phyloP scores from a whole-genome alignment of 2,888 invertebrate genomes.

The Stomorhina lunata region DNA sequence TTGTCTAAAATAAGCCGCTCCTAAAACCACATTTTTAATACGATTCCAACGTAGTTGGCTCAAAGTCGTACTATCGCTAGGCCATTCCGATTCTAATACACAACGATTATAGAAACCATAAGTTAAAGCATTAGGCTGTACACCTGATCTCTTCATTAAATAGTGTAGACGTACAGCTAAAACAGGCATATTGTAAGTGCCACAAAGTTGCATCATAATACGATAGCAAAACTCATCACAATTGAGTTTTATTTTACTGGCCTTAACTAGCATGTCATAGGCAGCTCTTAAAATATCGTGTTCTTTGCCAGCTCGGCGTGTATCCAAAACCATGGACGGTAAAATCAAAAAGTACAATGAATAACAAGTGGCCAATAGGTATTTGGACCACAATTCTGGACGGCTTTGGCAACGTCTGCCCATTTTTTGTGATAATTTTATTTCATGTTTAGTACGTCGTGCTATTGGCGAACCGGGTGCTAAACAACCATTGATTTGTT shows the following conservation, averaged over 20 bases:
- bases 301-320: conserved; percentile 86
- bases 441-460: conserved; percentile 95
- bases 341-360: conserved; percentile 98
- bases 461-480: conserved; percentile 94
- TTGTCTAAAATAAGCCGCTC: conserved; percentile 92
- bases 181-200: conserved; percentile 95
- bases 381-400: conserved; percentile 96
- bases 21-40: conserved; percentile 93
- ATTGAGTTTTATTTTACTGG: conserved; percentile 91
- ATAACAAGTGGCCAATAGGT: conserved; percentile 91
- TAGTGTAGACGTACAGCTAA: conserved; percentile 95
- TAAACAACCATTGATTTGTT: conserved; percentile 79
- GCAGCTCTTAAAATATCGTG: conserved; percentile 89
- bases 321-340: conserved; percentile 89
- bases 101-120: conserved; percentile 92
- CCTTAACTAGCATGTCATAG: conserved; percentile 92
- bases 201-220: conserved; percentile 99
- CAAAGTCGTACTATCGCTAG: conserved; percentile 87
- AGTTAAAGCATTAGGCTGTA: conserved; percentile 98
- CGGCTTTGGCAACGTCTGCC: conserved; percentile 83
- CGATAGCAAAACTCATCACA: conserved; percentile 99
- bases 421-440: conserved; percentile 91
- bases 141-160: conserved; percentile 94
- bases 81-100: conserved; percentile 97
- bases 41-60: conserved; percentile 95